These are phyloP conservation scores for Pseudobourletiella spinata DNA, from an alignment of 1,140 invertebrate genomes.

Conservation along the genomic window DNA sequence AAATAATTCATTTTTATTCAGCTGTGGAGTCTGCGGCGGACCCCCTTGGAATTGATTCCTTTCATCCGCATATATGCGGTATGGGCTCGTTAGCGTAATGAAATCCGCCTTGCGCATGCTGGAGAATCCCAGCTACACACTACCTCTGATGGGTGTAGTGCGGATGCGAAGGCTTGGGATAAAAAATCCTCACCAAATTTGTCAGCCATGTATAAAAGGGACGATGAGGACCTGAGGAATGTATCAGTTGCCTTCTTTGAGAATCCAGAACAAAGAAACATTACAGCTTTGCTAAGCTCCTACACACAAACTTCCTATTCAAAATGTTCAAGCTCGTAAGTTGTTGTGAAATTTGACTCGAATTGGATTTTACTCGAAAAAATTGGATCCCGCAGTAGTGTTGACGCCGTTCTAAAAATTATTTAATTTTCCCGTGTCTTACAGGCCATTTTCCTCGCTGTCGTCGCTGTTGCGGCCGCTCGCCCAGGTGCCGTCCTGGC, in stretches of 20 bases:
- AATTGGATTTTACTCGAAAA: background rate
- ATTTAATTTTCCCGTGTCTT: background rate
- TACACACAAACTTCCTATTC: background rate
- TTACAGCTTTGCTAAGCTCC: background rate
- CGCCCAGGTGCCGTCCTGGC: slow-evolving; percentile 7
- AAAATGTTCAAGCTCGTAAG: slow-evolving; percentile 9
- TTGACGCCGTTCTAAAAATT: background rate
- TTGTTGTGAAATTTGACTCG: background rate
- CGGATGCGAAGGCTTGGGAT: background rate
- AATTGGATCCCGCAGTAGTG: background rate
- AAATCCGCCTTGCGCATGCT: no score
- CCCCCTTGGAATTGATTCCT: no score
- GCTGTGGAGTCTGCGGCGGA: no score
- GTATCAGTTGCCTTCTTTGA: background rate
- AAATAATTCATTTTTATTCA: no score
- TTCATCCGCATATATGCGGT: no score
- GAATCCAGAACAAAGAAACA: background rate
- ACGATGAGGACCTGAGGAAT: background rate
- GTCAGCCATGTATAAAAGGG: background rate
- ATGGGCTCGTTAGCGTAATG: no score
- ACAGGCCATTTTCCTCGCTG: slow-evolving; percentile 14
- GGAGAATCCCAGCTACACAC: no score
- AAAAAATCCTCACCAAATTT: no score
- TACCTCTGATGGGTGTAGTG: no score
- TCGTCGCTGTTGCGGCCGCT: slow-evolving; percentile 16